Base-by-base conservation (phyloP, 2,888 invertebrate species). In the Hyles lineata region DNA sequence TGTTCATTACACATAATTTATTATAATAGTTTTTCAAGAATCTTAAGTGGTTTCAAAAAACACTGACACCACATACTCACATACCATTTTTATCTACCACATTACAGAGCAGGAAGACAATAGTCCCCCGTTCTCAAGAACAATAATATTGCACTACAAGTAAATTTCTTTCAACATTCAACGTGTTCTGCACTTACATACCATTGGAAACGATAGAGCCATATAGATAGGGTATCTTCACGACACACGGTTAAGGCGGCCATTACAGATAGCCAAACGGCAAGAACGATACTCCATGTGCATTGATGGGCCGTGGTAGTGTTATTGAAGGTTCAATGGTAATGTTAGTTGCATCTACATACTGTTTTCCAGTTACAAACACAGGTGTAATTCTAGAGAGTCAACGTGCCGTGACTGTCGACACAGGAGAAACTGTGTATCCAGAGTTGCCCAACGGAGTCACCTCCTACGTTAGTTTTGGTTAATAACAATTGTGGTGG, bases 191-290 rank as follows among this genome's bases (percentile, higher is more conserved):
- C 55, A 55, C 70, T 74, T 62, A 72, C 75, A 67, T 73, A 76
- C 77, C 76, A 79, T 62, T 50, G 73, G 19, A 55, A 74, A 81
- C 83, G 86, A 90, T 89, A 87, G 85, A 90, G 89, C 80, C 83
- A 85, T 89, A 85, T 77, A 80, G 88, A 87, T 89, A 89, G 78
- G 80, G 83, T 90, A 89, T 88, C 87, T 83, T 77, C 81, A 83
- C 83, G 84, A 82, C 82, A 79, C 78, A 80, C 81, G 81, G 82
- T 85, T 85, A 83, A 81, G 82, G 82, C 79, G 82, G 83, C 83
- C 86, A 85, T 91, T 89, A 87, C 78, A 87, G 90, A 90, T 90
- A 89, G 85, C 62, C 84, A 85, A 83, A 88, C 84, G 81, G 85
- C 83, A 76, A 82, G 85, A 85, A 87, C 82, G 82, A 82, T 82